These are phyloP conservation scores for Sinosuthora webbiana DNA, from an alignment of 2,113 vertebrate species.

Conservation along the genomic window DNA sequence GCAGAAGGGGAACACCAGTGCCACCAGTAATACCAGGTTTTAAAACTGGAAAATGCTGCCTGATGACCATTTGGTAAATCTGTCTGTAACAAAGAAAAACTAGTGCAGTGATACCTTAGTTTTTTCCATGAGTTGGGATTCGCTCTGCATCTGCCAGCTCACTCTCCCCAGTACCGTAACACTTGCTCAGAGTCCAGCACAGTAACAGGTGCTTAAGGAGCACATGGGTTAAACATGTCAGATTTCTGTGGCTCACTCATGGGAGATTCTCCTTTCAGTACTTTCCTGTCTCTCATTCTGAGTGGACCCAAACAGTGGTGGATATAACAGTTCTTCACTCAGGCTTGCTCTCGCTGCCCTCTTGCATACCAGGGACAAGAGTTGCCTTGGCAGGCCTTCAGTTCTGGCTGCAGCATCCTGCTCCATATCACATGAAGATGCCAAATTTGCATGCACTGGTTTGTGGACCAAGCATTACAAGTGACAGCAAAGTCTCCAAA, in stretches of 20 bases:
- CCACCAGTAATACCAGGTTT: not conserved
- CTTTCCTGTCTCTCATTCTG: not conserved
- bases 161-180: not conserved
- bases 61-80: not conserved
- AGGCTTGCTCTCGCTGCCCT: not conserved
- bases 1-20: not conserved
- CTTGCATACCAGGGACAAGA: not conserved
- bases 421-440: not conserved
- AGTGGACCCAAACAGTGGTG: not conserved
- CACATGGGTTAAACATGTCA: fast-evolving
- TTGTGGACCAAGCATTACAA: not conserved
- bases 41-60: not conserved
- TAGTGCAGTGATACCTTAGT: not conserved
- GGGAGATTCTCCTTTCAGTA: not conserved
- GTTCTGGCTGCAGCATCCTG: not conserved
- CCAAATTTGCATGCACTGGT: not conserved
- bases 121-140: not conserved
- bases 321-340: not conserved
- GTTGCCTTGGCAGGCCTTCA: not conserved
- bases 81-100: not conserved
- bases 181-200: not conserved
- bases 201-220: not conserved
- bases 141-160: not conserved
- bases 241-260: not conserved
- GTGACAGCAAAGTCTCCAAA: not conserved